Conservation (phyloP, 1,140 invertebrate genomes). For the Drosophila santomea region DNA sequence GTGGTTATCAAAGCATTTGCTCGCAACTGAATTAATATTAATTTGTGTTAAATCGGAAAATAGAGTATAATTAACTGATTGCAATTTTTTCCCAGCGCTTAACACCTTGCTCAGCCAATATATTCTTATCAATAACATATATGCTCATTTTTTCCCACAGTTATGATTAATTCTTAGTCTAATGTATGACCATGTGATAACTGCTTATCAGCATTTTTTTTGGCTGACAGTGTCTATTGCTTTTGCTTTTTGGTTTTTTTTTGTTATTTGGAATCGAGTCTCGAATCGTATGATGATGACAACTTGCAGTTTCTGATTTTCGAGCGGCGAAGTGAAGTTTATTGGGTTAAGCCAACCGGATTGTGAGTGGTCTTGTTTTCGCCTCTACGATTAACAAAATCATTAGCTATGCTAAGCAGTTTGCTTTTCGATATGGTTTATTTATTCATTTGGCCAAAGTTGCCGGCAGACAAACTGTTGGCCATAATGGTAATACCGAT, state of each 20-base stretch:
- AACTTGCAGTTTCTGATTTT: conserved; percentile 15
- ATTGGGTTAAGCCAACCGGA: conserved; percentile 51
- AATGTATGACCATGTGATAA: conserved; percentile 17
- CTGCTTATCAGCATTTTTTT: conserved; percentile 3
- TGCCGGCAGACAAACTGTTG: conserved; percentile 31
- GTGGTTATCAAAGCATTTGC: conserved; percentile 28
- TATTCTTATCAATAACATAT: conserved; percentile 8
- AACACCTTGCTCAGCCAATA: background rate
- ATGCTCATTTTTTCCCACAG: conserved; percentile 11
- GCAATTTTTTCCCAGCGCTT: conserved; percentile 25
- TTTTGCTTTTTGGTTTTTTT: background rate
- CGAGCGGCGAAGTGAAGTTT: conserved; percentile 9
- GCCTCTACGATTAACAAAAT: conserved; percentile 26
- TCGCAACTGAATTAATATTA: conserved; percentile 45
- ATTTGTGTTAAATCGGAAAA: conserved; percentile 36
- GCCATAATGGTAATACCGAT: conserved; percentile 13
- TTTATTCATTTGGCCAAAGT: conserved; percentile 25
- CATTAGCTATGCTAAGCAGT: conserved; percentile 49
- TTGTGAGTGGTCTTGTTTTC: conserved; percentile 49
- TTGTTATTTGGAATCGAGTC: background rate
- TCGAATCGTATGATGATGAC: conserved; percentile 22
- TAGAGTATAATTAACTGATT: conserved; percentile 6
- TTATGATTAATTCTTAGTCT: conserved; percentile 13
- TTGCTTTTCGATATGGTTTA: conserved; percentile 22
- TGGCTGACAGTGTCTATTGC: conserved; percentile 1